These are phyloP conservation scores for Laticauda laticaudata DNA, from an alignment of 2,113 vertebrate species.

Conservation along the genomic window DNA sequence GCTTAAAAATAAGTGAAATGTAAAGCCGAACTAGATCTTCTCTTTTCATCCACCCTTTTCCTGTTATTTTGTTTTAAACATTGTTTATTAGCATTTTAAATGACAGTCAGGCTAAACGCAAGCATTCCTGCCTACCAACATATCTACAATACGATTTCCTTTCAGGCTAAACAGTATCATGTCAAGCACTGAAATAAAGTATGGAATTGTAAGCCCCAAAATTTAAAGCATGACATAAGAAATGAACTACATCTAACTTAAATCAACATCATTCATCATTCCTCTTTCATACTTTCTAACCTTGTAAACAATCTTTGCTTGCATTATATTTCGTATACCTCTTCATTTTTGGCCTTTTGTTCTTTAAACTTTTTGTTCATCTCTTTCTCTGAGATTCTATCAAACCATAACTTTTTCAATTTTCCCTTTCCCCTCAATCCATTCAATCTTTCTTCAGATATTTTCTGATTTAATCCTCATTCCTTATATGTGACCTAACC, in stretches of 20 bases:
- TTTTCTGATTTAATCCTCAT: background rate
- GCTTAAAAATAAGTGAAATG: background rate
- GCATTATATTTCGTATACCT: background rate
- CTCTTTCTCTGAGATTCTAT: background rate
- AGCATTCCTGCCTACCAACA: background rate
- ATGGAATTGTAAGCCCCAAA: background rate
- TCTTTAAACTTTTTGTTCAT: background rate
- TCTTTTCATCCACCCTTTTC: background rate
- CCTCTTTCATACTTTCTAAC: background rate
- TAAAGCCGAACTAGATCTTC: background rate
- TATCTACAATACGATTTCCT: background rate
- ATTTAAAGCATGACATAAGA: background rate
- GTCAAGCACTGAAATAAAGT: background rate
- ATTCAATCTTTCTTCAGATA: background rate
- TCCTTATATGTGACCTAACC: background rate
- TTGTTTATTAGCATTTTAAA: background rate
- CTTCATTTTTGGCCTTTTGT: background rate
- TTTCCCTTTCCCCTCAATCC: background rate
- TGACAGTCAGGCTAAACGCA: background rate
- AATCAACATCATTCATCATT: background rate
- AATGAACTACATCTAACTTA: background rate
- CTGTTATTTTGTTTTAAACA: background rate
- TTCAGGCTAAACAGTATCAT: background rate
- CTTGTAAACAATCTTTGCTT: background rate
- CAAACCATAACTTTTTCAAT: background rate